These are phyloP conservation scores for Cyrtorhinus lividipennis DNA, from an alignment of 1,140 invertebrate genomes.

Conservation along the genomic window DNA sequence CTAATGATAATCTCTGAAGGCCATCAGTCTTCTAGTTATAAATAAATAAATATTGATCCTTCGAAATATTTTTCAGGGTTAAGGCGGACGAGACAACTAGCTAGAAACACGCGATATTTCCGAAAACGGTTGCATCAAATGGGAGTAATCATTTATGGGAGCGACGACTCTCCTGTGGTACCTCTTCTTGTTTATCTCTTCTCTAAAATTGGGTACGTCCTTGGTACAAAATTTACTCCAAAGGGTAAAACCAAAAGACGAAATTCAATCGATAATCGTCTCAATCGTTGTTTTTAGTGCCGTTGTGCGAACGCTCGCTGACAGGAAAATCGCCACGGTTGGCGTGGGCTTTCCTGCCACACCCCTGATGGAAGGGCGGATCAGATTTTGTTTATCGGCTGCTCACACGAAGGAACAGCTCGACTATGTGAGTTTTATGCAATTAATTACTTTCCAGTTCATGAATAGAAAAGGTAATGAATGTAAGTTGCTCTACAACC, in stretches of 20 bases:
- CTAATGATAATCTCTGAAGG: no score
- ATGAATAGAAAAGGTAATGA: no score
- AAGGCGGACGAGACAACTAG: constrained; percentile 56
- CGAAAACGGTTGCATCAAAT: constrained; percentile 70
- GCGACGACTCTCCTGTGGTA: constrained; percentile 91
- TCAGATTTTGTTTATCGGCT: constrained; percentile 90
- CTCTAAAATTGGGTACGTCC: constrained; percentile 82
- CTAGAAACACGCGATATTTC: constrained; percentile 78
- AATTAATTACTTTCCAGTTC: neutral
- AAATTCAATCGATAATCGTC: no score
- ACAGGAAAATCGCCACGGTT: constrained; percentile 75
- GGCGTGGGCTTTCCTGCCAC: constrained; percentile 98
- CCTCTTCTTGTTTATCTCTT: constrained; percentile 89
- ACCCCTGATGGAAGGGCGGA: constrained; percentile 83
- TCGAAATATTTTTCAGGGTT: constrained; percentile 41
- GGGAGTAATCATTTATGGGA: constrained; percentile 92
- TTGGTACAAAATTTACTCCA: no score
- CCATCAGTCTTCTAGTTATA: no score
- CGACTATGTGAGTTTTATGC: constrained; percentile 50
- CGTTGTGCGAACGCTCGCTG: constrained; percentile 70
- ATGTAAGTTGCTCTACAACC: no score
- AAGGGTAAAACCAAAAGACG: neutral
- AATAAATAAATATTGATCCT: no score
- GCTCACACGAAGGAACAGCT: constrained; percentile 92
- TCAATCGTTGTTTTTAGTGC: constrained; percentile 49